Evolutionary conservation across 2,797 vertebrate species (phyloP).

Genomic region (Phylloscopus collybita): DNA sequence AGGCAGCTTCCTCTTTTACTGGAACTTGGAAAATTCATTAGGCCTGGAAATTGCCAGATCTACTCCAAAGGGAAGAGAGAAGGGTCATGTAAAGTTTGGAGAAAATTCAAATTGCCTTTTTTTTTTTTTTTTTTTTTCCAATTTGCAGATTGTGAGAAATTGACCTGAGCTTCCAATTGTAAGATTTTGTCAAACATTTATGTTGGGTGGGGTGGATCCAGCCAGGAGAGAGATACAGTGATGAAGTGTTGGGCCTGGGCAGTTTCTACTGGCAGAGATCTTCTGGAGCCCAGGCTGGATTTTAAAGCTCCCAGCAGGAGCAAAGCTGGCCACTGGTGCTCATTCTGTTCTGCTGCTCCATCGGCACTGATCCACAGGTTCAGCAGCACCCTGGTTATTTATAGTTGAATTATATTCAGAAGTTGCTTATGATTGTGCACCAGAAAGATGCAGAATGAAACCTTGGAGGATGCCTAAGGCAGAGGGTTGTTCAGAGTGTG

Average conservation of each 20-base stretch:
- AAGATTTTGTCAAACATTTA: conserved; percentile 29
- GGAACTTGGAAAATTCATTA: conserved; percentile 62
- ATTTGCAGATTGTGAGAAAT: conserved; percentile 37
- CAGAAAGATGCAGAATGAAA: not conserved
- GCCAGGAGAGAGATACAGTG: conserved; percentile 49
- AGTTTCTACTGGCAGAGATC: conserved; percentile 57
- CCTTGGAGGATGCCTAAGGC: not conserved
- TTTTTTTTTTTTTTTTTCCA: not conserved
- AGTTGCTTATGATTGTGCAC: not conserved
- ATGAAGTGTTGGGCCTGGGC: conserved; percentile 62
- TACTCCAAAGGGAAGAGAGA: not conserved
- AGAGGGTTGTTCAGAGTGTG: not conserved
- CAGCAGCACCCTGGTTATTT: conserved; percentile 16
- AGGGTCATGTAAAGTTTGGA: conserved; percentile 40
- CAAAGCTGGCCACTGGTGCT: not conserved
- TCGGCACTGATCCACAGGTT: not conserved
- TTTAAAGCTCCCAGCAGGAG: conserved; percentile 54
- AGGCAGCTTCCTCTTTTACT: conserved; percentile 35
- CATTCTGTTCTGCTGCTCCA: conserved; percentile 54
- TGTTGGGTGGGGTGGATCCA: not conserved
- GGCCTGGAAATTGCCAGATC: conserved; percentile 34
- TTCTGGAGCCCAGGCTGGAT: conserved; percentile 36
- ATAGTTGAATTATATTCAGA: not conserved
- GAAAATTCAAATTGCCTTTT: not conserved
- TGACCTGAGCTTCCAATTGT: conserved; percentile 21